Evolutionary conservation across 2,113 vertebrate genomes (phyloP), one percentile per base, ranked within the genome.

Genomic region (Clupea harengus): DNA sequence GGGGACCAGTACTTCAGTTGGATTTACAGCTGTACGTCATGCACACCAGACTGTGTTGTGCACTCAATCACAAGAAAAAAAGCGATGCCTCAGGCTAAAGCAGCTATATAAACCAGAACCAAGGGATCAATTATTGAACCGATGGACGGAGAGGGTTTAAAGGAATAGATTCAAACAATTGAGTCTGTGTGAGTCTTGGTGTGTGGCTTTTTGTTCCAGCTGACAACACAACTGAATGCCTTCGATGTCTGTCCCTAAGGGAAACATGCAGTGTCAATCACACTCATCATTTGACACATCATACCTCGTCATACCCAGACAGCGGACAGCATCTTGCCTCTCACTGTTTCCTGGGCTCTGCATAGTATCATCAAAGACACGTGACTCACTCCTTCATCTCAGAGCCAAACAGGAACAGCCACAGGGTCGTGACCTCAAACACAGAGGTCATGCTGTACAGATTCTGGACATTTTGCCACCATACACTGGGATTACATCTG

Each of bases 331-430:
- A 78, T 39, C 28, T 15, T 78, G 17, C 10, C 67, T 11, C 17
- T 0, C 18, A 22, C 54, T 60, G 18, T 44, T 78, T 32, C 72
- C 72, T 32, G 72, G 7, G 28, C 3, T 39, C 72, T 44, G 60
- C 32, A 49, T 52, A 52, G 85, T 32, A 39, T 86, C 83, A 84
- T 86, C 81, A 86, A 32, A 82, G 75, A 84, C 87, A 89, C 64
- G 45, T 85, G 86, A 86, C 86, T 80, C 28, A 78, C 28, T 13
- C 25, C 28, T 78, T 78, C n/a, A 72, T 72, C 32, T 39, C 72
- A 1, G 32, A 32, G 28, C 72, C 10, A 78, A 78, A 78, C 72
- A 78, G 1, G 28, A 78, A 39, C 10, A 11, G 32, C 64, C n/a
- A 4, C 2, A 17, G 28, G 32, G 72, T 11, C 32, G 4, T 72